A percentile compares a stretch with the other conserved stretches of the same genome.
These are phyloP conservation scores for Antennarius striatus DNA, from an alignment of 2,113 vertebrate species.

Conservation along the genomic window DNA sequence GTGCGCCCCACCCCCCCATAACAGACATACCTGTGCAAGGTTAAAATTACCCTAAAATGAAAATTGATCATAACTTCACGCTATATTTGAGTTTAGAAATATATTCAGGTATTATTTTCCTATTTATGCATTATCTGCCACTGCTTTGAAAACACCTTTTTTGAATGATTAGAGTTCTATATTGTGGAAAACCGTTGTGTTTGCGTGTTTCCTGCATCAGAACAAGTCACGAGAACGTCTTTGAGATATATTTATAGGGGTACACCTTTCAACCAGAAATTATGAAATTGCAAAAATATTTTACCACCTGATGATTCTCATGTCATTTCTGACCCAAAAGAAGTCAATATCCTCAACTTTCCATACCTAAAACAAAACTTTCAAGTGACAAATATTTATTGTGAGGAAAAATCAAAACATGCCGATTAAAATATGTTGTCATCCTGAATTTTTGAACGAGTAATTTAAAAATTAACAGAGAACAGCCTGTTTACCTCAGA, in stretches of 20 bases:
- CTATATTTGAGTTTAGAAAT: not conserved
- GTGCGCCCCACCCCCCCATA: constrained; percentile 15
- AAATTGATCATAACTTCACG: not conserved
- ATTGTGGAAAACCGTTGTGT: not conserved
- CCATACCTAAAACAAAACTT: not conserved
- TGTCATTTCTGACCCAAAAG: not conserved
- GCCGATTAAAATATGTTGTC: too few relatives aligned
- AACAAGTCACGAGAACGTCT: constrained; percentile 11
- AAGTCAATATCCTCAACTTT: not conserved
- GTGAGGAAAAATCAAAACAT: too few relatives aligned
- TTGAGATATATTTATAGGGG: not conserved
- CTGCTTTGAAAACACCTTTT: not conserved
- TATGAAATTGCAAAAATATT: not conserved
- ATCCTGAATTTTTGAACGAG: too few relatives aligned
- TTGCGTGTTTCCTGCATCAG: not conserved
- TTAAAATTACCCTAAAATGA: constrained; percentile 27
- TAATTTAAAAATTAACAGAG: not conserved
- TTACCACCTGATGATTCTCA: not conserved
- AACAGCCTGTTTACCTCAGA: not conserved
- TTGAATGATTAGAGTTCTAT: not conserved
- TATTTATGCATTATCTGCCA: not conserved
- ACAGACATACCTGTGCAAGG: constrained; percentile 60
- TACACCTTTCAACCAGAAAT: constrained; percentile 1
- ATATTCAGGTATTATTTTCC: not conserved
- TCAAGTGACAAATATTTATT: not conserved